Conservation (phyloP, 2,113 vertebrate genomes). For the Buteo buteo region DNA sequence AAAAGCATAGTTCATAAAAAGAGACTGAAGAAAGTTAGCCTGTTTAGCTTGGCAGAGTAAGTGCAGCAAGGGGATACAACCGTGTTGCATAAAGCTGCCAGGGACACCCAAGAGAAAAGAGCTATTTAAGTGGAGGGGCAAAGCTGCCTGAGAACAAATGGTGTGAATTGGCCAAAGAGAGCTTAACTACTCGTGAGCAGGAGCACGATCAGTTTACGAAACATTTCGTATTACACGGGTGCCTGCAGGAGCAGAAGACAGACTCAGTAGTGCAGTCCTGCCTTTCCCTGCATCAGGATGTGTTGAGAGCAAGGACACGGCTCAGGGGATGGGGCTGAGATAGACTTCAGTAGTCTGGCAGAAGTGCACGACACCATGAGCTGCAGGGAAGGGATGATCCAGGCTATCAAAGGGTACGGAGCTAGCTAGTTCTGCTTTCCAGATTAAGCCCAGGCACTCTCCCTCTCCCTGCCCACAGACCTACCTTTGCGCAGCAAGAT, state of each 20-base stretch:
- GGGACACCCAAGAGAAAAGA: not conserved
- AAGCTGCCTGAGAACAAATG: not conserved
- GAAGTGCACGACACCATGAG: fast-evolving
- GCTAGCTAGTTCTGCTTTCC: not conserved
- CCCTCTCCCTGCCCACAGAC: not conserved
- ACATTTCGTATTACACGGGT: fast-evolving
- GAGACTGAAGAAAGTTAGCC: not conserved
- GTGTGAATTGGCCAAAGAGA: not conserved
- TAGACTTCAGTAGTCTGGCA: not conserved
- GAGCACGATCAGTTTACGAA: not conserved
- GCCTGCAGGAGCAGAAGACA: not conserved
- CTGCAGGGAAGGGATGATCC: not conserved
- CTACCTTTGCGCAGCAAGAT: not conserved
- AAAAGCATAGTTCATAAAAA: not conserved
- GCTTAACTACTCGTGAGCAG: not conserved
- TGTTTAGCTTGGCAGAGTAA: not conserved
- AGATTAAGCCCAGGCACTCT: not conserved
- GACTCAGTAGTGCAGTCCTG: not conserved
- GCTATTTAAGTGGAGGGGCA: not conserved
- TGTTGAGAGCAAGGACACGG: not conserved
- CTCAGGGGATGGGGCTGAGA: not conserved
- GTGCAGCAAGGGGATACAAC: not conserved
- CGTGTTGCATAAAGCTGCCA: not conserved
- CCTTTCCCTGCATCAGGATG: not conserved
- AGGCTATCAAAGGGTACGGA: not conserved